These are phyloP conservation scores for Drosophila santomea DNA, from an alignment of 1,140 invertebrate genomes.

Conservation along the genomic window DNA sequence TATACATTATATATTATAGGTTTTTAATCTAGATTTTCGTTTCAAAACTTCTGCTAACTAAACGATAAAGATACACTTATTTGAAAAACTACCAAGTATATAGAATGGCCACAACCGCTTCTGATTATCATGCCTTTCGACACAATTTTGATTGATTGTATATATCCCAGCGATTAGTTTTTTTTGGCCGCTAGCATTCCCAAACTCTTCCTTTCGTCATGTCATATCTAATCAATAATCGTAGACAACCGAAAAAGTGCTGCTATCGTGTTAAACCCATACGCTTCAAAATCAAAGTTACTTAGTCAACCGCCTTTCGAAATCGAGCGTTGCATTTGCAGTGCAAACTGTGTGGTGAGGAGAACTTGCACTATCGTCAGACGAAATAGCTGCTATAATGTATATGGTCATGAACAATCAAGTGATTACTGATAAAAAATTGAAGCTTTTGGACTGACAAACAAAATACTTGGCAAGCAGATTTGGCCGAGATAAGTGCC, in stretches of 20 bases:
- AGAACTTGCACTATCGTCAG: conserved; percentile 41
- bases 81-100: background rate
- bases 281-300: conserved; percentile 21
- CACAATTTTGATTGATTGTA: conserved; percentile 43
- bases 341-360: background rate
- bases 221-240: conserved; percentile 35
- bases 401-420: conserved; percentile 46
- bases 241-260: conserved; percentile 9
- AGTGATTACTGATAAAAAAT: conserved; percentile 57
- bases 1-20: no score
- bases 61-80: background rate
- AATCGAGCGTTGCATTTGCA: conserved; percentile 16
- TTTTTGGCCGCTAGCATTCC: conserved; percentile 16
- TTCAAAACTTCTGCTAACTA: no score
- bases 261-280: conserved; percentile 9
- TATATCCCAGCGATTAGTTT: conserved; percentile 22
- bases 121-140: conserved; percentile 12
- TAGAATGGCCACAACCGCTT: background rate
- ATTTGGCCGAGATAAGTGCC: conserved; percentile 11
- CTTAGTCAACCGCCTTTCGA: conserved; percentile 27
- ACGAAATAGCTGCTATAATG: conserved; percentile 7
- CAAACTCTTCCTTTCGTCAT: conserved; percentile 26
- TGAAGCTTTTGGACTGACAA: conserved; percentile 28
- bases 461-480: conserved; percentile 39
- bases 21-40: no score